Conservation (phyloP, 2,797 vertebrate species). For the Tachyglossus aculeatus region DNA sequence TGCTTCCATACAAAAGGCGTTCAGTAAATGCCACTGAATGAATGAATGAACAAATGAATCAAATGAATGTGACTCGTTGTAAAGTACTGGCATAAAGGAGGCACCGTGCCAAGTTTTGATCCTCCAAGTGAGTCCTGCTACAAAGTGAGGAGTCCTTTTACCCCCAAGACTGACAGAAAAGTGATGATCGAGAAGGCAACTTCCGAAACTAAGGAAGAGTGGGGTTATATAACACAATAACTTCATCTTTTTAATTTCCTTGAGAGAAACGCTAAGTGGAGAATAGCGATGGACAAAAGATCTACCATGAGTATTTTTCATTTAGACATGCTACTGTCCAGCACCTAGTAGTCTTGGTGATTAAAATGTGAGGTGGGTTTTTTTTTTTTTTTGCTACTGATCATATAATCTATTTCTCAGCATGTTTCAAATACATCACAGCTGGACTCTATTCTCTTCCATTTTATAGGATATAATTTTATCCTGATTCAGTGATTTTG, state of each 20-base stretch:
- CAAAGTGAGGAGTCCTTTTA: too few relatives aligned
- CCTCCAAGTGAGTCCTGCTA: too few relatives aligned
- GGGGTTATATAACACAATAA: neutral
- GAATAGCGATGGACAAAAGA: neutral
- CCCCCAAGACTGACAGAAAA: too few relatives aligned
- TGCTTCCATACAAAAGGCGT: too few relatives aligned
- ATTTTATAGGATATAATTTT: conserved; percentile 16
- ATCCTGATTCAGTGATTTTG: neutral
- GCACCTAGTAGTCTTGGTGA: neutral
- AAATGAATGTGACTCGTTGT: too few relatives aligned
- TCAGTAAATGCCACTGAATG: too few relatives aligned
- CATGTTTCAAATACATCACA: conserved; percentile 4
- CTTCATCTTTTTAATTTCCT: neutral
- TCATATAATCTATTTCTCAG: conserved; percentile 28
- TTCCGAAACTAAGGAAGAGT: neutral
- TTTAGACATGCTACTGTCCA: neutral
- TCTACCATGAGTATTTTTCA: neutral
- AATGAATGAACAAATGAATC: too few relatives aligned
- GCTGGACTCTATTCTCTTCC: neutral
- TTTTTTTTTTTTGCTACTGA: conserved; percentile 23
- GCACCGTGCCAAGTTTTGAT: too few relatives aligned
- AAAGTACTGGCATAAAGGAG: too few relatives aligned
- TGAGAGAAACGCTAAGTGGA: neutral
- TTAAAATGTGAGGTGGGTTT: conserved; percentile 21
- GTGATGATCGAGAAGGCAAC: neutral